phyloP scores from a whole-genome alignment of 2,888 invertebrate species.

The Matsumyia berberina region DNA sequence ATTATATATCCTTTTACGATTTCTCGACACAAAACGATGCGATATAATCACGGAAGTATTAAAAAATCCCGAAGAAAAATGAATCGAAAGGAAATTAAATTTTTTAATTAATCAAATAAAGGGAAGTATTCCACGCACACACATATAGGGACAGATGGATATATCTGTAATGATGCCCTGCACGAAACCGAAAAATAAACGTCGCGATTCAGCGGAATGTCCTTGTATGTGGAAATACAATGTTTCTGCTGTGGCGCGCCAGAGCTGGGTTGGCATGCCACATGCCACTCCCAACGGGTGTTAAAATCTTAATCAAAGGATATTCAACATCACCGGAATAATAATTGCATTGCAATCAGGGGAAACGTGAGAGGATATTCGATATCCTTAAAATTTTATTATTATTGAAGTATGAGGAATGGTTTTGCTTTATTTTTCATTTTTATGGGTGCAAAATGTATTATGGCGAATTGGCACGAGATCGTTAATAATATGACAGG shows the following conservation, averaged over 20 bases:
- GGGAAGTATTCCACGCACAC: constrained; percentile 9
- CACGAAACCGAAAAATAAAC: constrained; percentile 33
- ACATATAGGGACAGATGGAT: too few relatives aligned
- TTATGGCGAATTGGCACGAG: constrained; percentile 58
- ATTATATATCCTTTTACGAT: constrained; percentile 15
- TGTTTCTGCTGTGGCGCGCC: not conserved
- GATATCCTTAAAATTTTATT: constrained; percentile 69
- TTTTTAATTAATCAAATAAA: constrained; percentile 59
- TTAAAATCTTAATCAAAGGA: constrained; percentile 51
- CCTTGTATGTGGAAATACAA: constrained; percentile 4
- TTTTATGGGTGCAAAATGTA: constrained; percentile 29
- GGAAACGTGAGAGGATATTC: constrained; percentile 49
- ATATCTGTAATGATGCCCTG: constrained; percentile 28
- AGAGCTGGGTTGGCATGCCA: not conserved
- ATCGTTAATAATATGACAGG: constrained; percentile 60
- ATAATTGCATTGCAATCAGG: constrained; percentile 69
- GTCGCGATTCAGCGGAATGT: constrained; percentile 6
- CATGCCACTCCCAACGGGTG: constrained; percentile 35
- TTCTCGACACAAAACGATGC: not conserved
- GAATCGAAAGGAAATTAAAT: constrained; percentile 12
- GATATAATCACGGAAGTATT: constrained; percentile 49
- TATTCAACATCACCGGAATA: constrained; percentile 65
- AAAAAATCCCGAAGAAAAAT: constrained; percentile 18
- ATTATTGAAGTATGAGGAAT: constrained; percentile 24
- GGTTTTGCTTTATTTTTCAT: constrained; percentile 23